phyloP scores from a whole-genome alignment of 2,797 vertebrate genomes.

The Hoplostethus mediterraneus region DNA sequence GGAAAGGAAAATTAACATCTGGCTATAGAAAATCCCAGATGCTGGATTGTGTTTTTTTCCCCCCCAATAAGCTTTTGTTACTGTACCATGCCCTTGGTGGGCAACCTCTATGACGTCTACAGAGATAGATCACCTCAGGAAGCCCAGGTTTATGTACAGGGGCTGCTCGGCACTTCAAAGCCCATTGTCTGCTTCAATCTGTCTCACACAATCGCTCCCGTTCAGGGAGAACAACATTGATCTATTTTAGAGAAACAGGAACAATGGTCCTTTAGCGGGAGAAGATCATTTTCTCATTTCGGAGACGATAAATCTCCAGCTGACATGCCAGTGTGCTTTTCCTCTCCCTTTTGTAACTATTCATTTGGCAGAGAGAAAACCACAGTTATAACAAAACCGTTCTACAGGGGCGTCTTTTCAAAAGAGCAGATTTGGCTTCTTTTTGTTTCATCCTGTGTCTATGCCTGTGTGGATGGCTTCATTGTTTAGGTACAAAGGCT shows the following conservation, averaged over 20 bases:
- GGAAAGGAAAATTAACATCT: background rate
- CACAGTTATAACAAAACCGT: background rate
- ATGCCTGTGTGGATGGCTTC: constrained; percentile 3
- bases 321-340: constrained; percentile 5
- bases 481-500: constrained; percentile 15
- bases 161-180: constrained; percentile 3
- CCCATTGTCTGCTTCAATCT: constrained; percentile 5
- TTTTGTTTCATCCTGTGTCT: constrained; percentile 3
- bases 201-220: constrained; percentile 12
- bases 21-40: background rate
- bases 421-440: background rate
- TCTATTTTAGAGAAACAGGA: constrained; percentile 28
- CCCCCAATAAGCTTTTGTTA: constrained; percentile 12
- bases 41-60: constrained; percentile 6
- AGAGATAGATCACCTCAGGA: constrained; percentile 10
- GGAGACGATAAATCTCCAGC: constrained; percentile 14
- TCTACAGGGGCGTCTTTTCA: constrained; percentile 1
- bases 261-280: constrained; percentile 25
- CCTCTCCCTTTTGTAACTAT: constrained; percentile 12
- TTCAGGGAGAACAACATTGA: constrained; percentile 24
- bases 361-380: background rate
- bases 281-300: constrained; percentile 23
- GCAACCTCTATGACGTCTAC: constrained; percentile 4
- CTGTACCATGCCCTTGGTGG: background rate
- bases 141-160: background rate